Evolutionary conservation across 1,140 invertebrate species (phyloP).

Genomic region (Drosophila punjabiensis): DNA sequence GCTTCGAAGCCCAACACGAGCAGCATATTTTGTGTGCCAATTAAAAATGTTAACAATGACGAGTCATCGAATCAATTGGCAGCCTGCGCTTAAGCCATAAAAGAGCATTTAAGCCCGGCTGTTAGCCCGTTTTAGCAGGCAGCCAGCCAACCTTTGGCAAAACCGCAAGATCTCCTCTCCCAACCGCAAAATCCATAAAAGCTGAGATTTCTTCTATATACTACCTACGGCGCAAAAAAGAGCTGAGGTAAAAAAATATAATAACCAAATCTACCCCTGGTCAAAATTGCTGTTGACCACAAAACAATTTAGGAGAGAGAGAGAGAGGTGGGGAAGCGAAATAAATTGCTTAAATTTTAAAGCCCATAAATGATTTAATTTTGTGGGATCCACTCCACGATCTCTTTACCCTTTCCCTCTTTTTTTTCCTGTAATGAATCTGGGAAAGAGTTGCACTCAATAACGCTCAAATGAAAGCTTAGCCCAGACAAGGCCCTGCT

Average conservation of each 20-base stretch:
- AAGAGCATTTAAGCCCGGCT: conserved; percentile 72
- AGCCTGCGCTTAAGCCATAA: conserved; percentile 59
- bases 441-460: conserved; percentile 32
- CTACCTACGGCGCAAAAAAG: conserved; percentile 5
- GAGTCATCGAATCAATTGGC: conserved; percentile 66
- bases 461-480: conserved; percentile 24
- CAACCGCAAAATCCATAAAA: conserved; percentile 76
- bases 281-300: conserved; percentile 62
- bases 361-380: conserved; percentile 55
- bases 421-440: conserved; percentile 25
- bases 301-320: conserved; percentile 69
- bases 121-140: conserved; percentile 56
- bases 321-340: conserved; percentile 16
- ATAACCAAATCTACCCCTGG: conserved; percentile 41
- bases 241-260: conserved; percentile 19
- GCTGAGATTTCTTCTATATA: conserved; percentile 61
- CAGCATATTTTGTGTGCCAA: conserved; percentile 77
- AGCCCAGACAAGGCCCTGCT: conserved; percentile 16
- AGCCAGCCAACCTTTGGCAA: conserved; percentile 50
- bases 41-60: conserved; percentile 65
- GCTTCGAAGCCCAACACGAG: conserved; percentile 58
- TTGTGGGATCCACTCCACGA: conserved; percentile 16
- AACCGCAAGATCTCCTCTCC: conserved; percentile 40
- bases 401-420: not conserved
- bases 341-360: conserved; percentile 49